Percentiles rank a stretch among this genome's conserved stretches.
Conservation (phyloP, 2,113 vertebrate genomes). For the Pica pica region DNA sequence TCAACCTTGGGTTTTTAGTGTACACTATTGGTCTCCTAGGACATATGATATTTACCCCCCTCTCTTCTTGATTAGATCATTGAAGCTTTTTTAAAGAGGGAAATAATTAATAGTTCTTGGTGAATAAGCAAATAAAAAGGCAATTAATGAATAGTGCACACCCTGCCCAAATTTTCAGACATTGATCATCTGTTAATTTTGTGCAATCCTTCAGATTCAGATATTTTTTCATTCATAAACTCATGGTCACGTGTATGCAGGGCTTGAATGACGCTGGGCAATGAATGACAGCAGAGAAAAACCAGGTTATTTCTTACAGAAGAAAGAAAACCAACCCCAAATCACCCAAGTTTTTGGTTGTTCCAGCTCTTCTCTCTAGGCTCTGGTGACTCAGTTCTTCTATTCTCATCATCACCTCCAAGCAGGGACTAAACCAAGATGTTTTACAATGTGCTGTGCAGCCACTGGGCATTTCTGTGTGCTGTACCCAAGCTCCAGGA, state of each 20-base stretch:
- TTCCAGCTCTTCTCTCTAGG: not conserved
- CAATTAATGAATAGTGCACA: constrained; percentile 39
- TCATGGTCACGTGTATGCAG: not conserved
- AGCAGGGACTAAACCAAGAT: not conserved
- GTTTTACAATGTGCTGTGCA: not conserved
- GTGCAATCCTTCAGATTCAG: not conserved
- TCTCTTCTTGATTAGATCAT: constrained; percentile 17
- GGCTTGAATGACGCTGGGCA: not conserved
- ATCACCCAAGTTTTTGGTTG: not conserved
- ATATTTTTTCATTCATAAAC: constrained; percentile 19
- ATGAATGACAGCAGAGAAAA: not conserved
- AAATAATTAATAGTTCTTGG: constrained; percentile 3
- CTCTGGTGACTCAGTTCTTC: not conserved
- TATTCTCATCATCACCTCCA: not conserved
- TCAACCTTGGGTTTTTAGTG: not conserved
- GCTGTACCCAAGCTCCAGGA: not conserved
- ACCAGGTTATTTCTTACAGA: not conserved
- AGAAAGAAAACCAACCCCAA: not conserved
- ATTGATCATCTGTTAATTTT: not conserved
- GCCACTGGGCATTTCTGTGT: not conserved
- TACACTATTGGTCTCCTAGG: not conserved
- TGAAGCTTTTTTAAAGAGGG: not conserved
- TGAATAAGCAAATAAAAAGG: constrained; percentile 33
- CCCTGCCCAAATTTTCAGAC: not conserved
- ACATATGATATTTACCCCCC: not conserved